Base-by-base conservation (phyloP, 2,113 vertebrate genomes). In the Puffinus mauretanicus region DNA sequence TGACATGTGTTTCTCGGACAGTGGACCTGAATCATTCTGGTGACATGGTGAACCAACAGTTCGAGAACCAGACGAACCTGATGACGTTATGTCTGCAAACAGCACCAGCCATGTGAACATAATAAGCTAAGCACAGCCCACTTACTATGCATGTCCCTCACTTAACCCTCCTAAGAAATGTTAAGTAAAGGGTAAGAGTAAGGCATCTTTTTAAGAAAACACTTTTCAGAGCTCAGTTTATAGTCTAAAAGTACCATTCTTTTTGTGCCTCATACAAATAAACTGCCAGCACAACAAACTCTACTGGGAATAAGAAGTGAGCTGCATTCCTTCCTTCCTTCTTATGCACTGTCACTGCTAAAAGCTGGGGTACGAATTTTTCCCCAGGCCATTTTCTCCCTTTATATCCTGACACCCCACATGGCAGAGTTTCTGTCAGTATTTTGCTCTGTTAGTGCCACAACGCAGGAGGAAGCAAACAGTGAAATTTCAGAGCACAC, bases 11-110 rank as follows among this genome's bases (percentile, higher is more conserved):
- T 99, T 99, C 93, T 98, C 98, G 73, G 98, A 97, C 22, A 96
- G 78, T 1, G 87, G 94, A 91, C 97, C 98, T 11, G 98, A 98
- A 90, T 99, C 99, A 46, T 96, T 98, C 80, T 99, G 99, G 75
- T 99, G 99, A 76, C 98, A 98, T 8, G 98, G 98, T 55, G 98
- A 98, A 36, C 98, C 98, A 44, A 98, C 97, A 13, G 98, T 97
- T 94, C 99, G 98, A 94, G 98, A 98, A 14, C 98, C 98, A 55
- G 99, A 98, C 11, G 98, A 98, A 86, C 96, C 96, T 16, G 97
- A 97, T 2, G 97, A 98, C 1, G 93, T 97, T 40, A 98, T 61
- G 89, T 98, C 98, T 98, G 98, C 73, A 92, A 97, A 96, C 6
- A 65, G 40, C 60, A 97, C 4, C 52, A 69, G 9, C 19, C 11